Base-by-base conservation (phyloP, 2,113 vertebrate genomes). In the Typhlomys cinereus region DNA sequence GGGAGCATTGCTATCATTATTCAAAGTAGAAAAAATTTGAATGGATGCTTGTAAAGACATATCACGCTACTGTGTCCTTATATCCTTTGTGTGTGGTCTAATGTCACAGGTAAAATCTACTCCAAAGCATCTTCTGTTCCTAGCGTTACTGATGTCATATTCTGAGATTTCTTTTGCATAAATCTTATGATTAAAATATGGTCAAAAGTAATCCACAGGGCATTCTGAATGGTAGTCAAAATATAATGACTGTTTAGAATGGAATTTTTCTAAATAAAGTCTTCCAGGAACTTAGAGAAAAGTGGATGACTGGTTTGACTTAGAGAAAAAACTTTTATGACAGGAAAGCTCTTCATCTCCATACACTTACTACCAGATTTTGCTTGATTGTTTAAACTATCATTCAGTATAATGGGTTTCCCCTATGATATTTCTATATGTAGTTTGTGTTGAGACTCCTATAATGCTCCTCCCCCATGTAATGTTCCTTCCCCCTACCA, bases 171-270 rank as follows among this genome's bases (percentile, higher is more conserved):
- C 27, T 48, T 87, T 25, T 46, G 25, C 27, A 75, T 11, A 61
- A 15, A 64, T 89, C 80, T 92, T 62, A 44, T 34, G 54, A 21
- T n/a, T 59, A 74, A 78, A 90, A 90, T 82, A 94, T 80, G n/a
- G 29, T 36, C 50, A 66, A 69, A 91, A 89, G 52, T 48, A 79
- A 57, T 67, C 4, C 59, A 3, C 0, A 41, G 85, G 71, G 25
- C 66, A 83, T 12, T 89, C 91, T 41, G 6, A 41, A 52, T 46
- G 54, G 41, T n/a, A 62, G 39, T 84, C 27, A 70, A 89, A 69
- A 80, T 20, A 86, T 76, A 67, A 74, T 80, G n/a, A 54, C 29
- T 39, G 13, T 62, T 80, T 84, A 48, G n/a, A 80, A 83, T 67
- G 17, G 34, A 85, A 34, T 59, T n/a, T 62, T 90, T 89, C 34